These are phyloP conservation scores for Drosophila buzzatii DNA, from an alignment of 2,888 invertebrate genomes.

Conservation along the genomic window DNA sequence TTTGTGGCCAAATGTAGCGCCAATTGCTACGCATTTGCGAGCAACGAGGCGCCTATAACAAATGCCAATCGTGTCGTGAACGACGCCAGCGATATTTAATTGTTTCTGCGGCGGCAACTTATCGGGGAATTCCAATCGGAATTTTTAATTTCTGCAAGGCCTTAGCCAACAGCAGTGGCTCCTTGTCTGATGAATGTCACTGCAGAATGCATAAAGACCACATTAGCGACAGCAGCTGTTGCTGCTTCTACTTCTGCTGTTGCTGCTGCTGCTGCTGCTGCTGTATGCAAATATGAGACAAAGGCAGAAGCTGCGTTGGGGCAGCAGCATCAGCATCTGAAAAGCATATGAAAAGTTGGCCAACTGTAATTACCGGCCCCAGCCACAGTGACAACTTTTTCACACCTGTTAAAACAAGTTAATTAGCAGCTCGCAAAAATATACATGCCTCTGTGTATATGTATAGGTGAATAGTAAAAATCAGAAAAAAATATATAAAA, in stretches of 20 bases:
- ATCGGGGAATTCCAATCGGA: constrained; percentile 83
- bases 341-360: constrained; percentile 76
- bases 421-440: constrained; percentile 81
- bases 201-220: constrained; percentile 52
- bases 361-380: constrained; percentile 78
- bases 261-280: constrained; percentile 16
- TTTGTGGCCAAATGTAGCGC: constrained; percentile 82
- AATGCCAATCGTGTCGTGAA: constrained; percentile 82
- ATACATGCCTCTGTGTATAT: constrained; percentile 25
- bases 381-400: constrained; percentile 76
- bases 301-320: constrained; percentile 49
- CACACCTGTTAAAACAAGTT: constrained; percentile 83
- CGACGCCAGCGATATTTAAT: constrained; percentile 84
- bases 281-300: constrained; percentile 76
- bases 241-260: constrained; percentile 20
- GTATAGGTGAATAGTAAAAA: constrained; percentile 13
- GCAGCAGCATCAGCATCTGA: constrained; percentile 55
- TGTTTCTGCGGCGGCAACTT: constrained; percentile 81
- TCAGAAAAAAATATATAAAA: constrained; percentile 16
- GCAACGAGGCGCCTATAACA: constrained; percentile 80
- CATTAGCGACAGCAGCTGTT: constrained; percentile 13
- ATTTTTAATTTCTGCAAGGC: constrained; percentile 82
- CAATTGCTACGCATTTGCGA: constrained; percentile 80
- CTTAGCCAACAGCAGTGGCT: constrained; percentile 41
- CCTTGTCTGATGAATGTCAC: constrained; percentile 82